Evolutionary conservation across 2,797 vertebrate species (phyloP), one percentile per base, ranked within the genome.

Genomic region (Cichlasoma orientale): DNA sequence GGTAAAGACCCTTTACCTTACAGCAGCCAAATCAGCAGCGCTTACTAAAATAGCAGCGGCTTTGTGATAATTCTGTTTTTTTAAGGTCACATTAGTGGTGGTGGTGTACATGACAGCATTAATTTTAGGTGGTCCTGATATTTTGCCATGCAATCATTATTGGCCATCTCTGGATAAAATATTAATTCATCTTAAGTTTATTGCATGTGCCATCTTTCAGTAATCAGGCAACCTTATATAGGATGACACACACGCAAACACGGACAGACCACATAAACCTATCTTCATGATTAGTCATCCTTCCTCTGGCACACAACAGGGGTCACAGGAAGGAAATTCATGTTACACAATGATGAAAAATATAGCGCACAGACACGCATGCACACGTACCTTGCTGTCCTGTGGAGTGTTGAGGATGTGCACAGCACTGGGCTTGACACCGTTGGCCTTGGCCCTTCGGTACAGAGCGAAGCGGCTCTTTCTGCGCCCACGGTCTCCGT

Each of bases 381-480:
- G 47, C 55, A 13, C 57, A 79, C 93, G 0, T 86, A 99, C 98
- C 97, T 99, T 99, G 38, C 97, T 97, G 57, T 98, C 97, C 77
- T 99, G 98, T 19, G 98, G 97, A 1, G 97, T 98, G 83, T 97
- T 97, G 90, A 99, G 96, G 91, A 99, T 97, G 4, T 99, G 98
- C 80, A 99, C 98, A 0, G 97, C 94, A 86, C 98, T 99, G 89
- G 98, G 97, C 87, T 97, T 97, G 93, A 99, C 98, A 13, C 98
- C 98, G 0, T 97, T 99, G 21, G 98, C 97, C 88, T 97, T 98
- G 5, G 96, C 92, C 80, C 97, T 90, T 68, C 97, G 97, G 82
- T 96, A 98, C 68, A 99, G 96, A 83, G 98, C 97, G 54, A 99
- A 99, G 89, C 98, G 96, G 94, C 98, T 99, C 96, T 98, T 98